Base-by-base conservation (phyloP, 2,113 vertebrate genomes). In the Ciconia maguari region DNA sequence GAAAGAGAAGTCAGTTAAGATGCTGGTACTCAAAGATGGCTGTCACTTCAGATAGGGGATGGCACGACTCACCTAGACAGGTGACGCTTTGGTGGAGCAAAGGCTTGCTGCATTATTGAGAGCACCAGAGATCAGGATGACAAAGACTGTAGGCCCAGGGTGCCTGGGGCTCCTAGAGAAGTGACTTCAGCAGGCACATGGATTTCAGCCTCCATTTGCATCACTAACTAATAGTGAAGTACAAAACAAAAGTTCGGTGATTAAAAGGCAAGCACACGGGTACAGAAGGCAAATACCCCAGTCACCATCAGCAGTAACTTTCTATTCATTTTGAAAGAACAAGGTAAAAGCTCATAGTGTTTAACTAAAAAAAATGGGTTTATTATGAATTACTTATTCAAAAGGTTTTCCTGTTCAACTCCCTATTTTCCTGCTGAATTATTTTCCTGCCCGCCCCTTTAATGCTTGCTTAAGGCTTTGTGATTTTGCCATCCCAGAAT, bases 11-110 rank as follows among this genome's bases (percentile, higher is more conserved):
- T 98, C 98, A 97, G 98, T 97, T 97, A 98, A 98, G 98, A 98
- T 96, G 98, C 98, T 98, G 98, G 98, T 94, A 98, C 98, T 98
- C 98, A 98, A 99, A 99, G 98, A 98, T 97, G 98, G 98, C 98
- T 99, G 99, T 99, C 99, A 99, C 99, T 99, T 99, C 98, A 98
- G 98, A 98, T 99, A 98, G 98, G 97, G 95, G 92, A 97, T 66
- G 98, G 98, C 98, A 98, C 98, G 77, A 97, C 98, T 99, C 98
- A 98, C 98, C 98, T 97, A 98, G 99, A 99, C 99, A 99, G 99
- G 98, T 99, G 99, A 99, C 98, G 98, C 98, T 98, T 97, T 98
- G 98, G 98, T 98, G 94, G 98, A 98, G 98, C 98, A 98, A 97
- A 97, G 96, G 94, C 97, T 97, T 97, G 96, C 96, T 98, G 97